Conservation (phyloP, 2,888 invertebrate genomes). For the Ganaspis brasiliensis region DNA sequence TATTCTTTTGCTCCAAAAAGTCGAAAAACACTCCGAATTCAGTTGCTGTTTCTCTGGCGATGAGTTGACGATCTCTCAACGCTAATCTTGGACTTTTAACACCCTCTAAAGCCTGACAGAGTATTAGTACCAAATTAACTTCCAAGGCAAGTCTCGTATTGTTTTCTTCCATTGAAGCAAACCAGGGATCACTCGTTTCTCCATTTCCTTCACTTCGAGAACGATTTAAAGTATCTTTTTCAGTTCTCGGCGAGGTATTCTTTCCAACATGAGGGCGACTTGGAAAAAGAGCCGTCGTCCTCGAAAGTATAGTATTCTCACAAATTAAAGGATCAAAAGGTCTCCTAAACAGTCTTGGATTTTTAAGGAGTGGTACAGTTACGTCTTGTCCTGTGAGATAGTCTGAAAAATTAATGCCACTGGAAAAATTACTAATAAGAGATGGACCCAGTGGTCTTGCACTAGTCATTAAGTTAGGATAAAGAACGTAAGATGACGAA, state of each 20-base stretch:
- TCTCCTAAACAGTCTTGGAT: conserved; percentile 74
- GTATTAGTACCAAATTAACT: conserved; percentile 75
- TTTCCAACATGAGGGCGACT: conserved; percentile 66
- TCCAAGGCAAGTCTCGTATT: conserved; percentile 77
- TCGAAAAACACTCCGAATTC: conserved; percentile 78
- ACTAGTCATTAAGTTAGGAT: too few species aligned
- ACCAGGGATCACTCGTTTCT: conserved; percentile 75
- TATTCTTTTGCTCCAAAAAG: conserved; percentile 72
- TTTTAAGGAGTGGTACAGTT: conserved; percentile 74
- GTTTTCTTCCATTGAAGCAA: conserved; percentile 78
- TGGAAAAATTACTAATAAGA: conserved; percentile 42
- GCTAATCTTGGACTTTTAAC: conserved; percentile 76
- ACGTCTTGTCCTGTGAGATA: conserved; percentile 74
- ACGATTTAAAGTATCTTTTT: conserved; percentile 46
- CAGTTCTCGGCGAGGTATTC: conserved; percentile 53
- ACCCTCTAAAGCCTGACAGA: conserved; percentile 77
- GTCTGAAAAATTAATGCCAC: conserved; percentile 65
- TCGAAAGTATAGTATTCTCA: conserved; percentile 77
- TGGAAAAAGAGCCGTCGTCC: conserved; percentile 74
- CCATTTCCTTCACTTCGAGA: conserved; percentile 52
- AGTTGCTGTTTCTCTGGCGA: conserved; percentile 77
- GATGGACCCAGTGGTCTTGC: conserved; percentile 46
- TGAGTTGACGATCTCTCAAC: conserved; percentile 76
- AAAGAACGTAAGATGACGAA: too few species aligned
- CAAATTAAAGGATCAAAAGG: conserved; percentile 79